These are phyloP conservation scores for Dinomys branickii DNA, from an alignment of 2,113 vertebrate species.

Conservation along the genomic window DNA sequence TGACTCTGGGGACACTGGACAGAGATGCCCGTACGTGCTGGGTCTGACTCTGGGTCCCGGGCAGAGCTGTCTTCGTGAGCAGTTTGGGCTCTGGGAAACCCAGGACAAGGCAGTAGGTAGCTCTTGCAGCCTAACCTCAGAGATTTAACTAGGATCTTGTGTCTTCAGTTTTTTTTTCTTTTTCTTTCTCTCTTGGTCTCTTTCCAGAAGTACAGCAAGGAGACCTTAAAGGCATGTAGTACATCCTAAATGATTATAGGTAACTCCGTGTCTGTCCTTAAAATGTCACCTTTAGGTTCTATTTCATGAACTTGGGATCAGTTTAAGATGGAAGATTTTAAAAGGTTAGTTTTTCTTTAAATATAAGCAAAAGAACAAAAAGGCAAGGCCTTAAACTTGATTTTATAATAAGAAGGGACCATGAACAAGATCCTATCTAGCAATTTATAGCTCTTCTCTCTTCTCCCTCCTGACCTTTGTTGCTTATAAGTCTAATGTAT, in stretches of 20 bases:
- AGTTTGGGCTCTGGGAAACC: neutral
- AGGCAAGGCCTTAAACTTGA: neutral
- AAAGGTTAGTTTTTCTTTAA: neutral
- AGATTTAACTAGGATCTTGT: neutral
- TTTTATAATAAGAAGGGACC: neutral
- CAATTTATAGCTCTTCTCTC: neutral
- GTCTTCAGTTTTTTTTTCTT: neutral
- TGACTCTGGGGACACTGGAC: neutral
- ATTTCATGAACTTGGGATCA: neutral
- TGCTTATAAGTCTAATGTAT: neutral
- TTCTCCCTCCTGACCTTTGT: neutral
- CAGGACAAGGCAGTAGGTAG: rapidly evolving
- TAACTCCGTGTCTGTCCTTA: neutral
- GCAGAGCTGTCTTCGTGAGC: neutral
- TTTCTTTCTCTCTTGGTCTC: neutral
- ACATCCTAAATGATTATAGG: neutral
- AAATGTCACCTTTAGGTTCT: neutral
- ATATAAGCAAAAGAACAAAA: neutral
- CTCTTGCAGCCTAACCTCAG: neutral
- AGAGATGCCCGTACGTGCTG: neutral
- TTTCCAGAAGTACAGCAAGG: neutral
- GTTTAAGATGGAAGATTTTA: neutral
- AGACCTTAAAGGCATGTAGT: neutral
- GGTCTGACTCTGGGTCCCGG: neutral
- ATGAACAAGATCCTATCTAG: neutral